Conservation (phyloP, 1,140 invertebrate genomes). For the Mesaphorura yosii region DNA sequence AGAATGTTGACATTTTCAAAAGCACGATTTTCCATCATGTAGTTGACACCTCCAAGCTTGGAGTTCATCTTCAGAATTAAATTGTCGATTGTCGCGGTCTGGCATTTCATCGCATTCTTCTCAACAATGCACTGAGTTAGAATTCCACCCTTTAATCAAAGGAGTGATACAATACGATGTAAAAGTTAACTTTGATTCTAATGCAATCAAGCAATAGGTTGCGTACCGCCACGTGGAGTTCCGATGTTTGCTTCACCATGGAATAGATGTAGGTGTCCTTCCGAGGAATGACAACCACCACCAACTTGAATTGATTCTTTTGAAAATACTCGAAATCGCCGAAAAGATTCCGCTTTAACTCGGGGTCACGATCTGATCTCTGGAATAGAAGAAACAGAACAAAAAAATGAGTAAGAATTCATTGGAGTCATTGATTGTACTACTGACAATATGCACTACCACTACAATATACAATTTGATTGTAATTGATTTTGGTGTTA, state of each 20-base stretch:
- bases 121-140: slow-evolving; percentile 69
- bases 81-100: slow-evolving; percentile 49
- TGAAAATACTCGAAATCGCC: background rate
- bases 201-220: background rate
- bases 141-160: slow-evolving; percentile 45
- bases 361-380: no score
- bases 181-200: background rate
- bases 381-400: no score
- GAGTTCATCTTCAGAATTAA: slow-evolving; percentile 72
- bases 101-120: slow-evolving; percentile 40
- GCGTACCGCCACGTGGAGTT: background rate
- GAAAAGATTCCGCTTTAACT: background rate
- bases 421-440: no score
- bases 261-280: slow-evolving; percentile 1
- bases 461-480: no score
- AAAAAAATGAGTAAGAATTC: no score
- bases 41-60: slow-evolving; percentile 73
- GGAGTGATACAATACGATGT: background rate
- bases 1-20: background rate
- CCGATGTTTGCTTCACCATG: background rate
- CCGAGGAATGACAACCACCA: background rate
- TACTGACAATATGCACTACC: no score
- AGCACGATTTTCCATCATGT: slow-evolving; percentile 33
- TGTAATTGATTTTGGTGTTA: no score
- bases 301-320: background rate